Base-by-base conservation (phyloP, 2,888 invertebrate species). In the Yponomeuta plumbellus region DNA sequence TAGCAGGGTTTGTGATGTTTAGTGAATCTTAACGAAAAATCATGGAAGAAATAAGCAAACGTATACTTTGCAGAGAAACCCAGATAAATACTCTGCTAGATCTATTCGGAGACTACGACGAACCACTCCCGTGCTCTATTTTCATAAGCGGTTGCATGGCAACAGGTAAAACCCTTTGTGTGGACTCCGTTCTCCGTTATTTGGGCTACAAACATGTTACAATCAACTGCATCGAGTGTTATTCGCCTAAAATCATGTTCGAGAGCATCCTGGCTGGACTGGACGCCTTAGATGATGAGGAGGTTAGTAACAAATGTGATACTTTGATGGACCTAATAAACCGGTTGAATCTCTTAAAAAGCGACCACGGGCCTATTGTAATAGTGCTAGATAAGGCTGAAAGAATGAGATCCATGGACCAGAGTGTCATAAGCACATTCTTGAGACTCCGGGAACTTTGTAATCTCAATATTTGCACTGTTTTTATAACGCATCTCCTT, bases 91-190 rank as follows among this genome's bases (percentile, higher is more conserved):
- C 84, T 72, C 79, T 93, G 69, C 86, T 91, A 68, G 85, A 90
- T 75, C 81, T 92, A 66, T 80, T 93, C 21, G 93, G 92, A 1
- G 88, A 92, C 70, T 77, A 81, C 65, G 92, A 93, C 70, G 95
- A 95, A 78, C 92, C 93, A 22, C 88, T 95, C 77, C 94, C 95
- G 22, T 89, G 93, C 71, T 93, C 94, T 71, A 84, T 97, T 74
- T 97, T 96, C 87, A 75, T 97, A 66, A 95, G 94, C 80, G 97
- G 97, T n/a, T 95, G 95, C 79, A 94, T 96, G 72, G 95, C 96
- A 11, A 96, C 96, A 23, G 97, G 97, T 39, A 98, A 98, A 91
- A 94, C 95, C n/a, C 81, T 94, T 21, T 92, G 97, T 67, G 80
- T 95, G 5, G 91, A 91, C 66, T 86, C 92, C 11, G 83, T 96